Evolutionary conservation across 2,113 vertebrate genomes (phyloP).

Genomic region (Sinocyclocheilus rhinocerous): DNA sequence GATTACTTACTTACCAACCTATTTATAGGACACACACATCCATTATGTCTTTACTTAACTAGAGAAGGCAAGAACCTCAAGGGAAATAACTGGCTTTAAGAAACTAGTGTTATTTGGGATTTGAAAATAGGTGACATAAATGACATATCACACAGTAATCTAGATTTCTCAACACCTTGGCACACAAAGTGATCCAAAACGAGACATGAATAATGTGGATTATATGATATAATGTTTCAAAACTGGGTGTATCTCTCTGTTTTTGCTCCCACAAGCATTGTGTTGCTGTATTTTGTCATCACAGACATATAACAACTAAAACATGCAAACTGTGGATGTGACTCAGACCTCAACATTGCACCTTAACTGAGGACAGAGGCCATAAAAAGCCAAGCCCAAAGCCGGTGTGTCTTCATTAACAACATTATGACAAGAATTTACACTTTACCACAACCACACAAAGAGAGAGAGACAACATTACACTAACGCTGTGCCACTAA

Average conservation of each 20-base stretch:
- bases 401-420: not conserved
- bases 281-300: not conserved
- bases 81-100: not conserved
- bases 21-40: constrained; percentile 4
- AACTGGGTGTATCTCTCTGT: not conserved
- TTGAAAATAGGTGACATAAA: not conserved
- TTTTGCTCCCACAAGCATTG: not conserved
- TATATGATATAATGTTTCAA: not conserved
- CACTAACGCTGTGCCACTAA: not conserved
- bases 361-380: not conserved
- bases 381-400: not conserved
- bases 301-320: not conserved
- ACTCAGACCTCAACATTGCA: not conserved
- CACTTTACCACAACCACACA: not conserved
- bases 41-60: not conserved
- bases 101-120: not conserved
- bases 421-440: not conserved
- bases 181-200: not conserved
- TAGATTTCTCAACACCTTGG: not conserved
- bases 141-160: not conserved
- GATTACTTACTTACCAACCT: not conserved
- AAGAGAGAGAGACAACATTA: not conserved
- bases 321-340: too few species aligned
- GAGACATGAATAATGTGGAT: not conserved
- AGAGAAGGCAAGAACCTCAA: not conserved